These are phyloP conservation scores for Sarcophilus harrisii DNA, from an alignment of 2,797 vertebrate species.

Conservation along the genomic window DNA sequence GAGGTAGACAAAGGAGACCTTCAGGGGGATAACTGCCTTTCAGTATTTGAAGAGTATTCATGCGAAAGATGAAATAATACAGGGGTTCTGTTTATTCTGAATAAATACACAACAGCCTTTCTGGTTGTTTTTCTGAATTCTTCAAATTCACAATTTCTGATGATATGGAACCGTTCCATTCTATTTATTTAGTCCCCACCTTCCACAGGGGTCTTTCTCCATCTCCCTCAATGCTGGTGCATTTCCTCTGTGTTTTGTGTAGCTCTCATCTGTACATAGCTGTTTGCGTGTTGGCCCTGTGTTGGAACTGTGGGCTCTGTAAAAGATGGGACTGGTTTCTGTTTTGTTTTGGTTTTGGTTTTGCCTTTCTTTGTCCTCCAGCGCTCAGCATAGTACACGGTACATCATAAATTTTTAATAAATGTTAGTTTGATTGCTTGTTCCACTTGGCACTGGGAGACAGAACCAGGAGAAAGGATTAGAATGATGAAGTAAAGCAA, in stretches of 20 bases:
- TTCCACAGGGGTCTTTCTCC: not conserved
- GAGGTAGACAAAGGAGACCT: not conserved
- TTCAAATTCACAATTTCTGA: not conserved
- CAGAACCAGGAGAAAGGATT: not conserved
- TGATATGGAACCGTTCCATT: not conserved
- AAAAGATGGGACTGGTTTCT: too few species aligned
- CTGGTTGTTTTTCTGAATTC: not conserved
- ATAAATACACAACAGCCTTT: not conserved
- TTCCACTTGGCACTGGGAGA: not conserved
- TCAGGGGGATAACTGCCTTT: too few species aligned
- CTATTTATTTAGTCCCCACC: not conserved
- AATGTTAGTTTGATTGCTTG: not conserved
- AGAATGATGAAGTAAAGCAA: not conserved
- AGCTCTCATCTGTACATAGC: not conserved
- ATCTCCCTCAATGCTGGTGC: not conserved
- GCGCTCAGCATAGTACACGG: not conserved
- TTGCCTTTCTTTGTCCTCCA: not conserved
- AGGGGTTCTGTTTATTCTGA: not conserved
- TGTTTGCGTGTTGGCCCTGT: not conserved
- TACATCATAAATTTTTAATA: not conserved
- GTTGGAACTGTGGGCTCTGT: too few species aligned
- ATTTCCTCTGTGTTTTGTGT: not conserved
- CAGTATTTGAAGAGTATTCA: not conserved
- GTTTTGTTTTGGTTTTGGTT: too few species aligned
- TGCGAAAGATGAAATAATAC: not conserved